Evolutionary conservation across 1,140 invertebrate species (phyloP), one percentile per base, ranked within the genome.

Genomic region (Rhagoletis zephyria): DNA sequence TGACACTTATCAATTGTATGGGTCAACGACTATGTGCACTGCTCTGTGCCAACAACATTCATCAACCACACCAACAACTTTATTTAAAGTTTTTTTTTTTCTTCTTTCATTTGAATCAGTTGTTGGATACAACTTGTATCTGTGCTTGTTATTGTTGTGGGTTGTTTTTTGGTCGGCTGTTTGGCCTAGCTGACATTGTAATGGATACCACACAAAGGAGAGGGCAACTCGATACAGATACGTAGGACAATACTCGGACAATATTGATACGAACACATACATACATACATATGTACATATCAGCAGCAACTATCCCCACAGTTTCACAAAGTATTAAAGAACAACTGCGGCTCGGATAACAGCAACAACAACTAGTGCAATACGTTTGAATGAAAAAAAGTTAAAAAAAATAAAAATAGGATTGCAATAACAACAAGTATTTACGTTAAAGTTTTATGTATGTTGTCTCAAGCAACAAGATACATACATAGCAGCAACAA

Each of bases 1-100:
- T 74, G 67, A 74, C 67, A 74, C 67, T 42, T 74, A 74, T n/a
- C 67, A 74, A 45, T 74, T 74, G 67, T 74, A 2, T 42, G 42
- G 67, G 40, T 74, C 67, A 40, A 0, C 67, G 67, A 45, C 4
- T 74, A 16, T 74, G 67, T 16, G 14, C 42, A 56, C 51, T 56
- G 2, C 67, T 74, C 40, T 74, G 67, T 42, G 30, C 30, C 30
- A 30, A 30, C 30, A 30, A 30, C 45, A 74, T 16, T 74, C 42
- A 45, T 16, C 67, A 42, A 30, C 61, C 14, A 65, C 64, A 56
- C 40, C 67, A 74, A 74, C 67, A 45, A 74, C 42, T 74, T 45
- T 74, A 74, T 14, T 45, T 74, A 30, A 30, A 30, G 30, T 30
- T 30, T 30, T 30, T 30, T 30, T 30, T 30, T 30, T 30, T 30